These are phyloP conservation scores for Melanerpes formicivorus DNA, from an alignment of 2,113 vertebrate genomes.

Conservation along the genomic window DNA sequence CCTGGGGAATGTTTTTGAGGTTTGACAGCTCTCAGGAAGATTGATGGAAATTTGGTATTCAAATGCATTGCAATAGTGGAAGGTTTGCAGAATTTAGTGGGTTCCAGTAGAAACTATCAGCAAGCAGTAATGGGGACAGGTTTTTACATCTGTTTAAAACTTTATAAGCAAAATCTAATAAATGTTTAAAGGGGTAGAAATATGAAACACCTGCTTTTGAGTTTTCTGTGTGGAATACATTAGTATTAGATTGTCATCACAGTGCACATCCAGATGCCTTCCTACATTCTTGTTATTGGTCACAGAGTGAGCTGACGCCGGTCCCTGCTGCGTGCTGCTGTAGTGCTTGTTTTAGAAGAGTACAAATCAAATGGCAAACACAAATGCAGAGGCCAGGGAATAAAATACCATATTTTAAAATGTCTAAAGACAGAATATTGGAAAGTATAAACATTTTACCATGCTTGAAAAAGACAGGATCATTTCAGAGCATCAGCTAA, in stretches of 20 bases:
- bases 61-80: neutral
- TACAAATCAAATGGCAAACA: neutral
- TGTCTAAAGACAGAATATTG: neutral
- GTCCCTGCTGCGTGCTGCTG: neutral
- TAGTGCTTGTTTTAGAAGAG: neutral
- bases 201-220: neutral
- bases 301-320: neutral
- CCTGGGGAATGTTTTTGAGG: neutral
- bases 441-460: neutral
- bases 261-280: neutral
- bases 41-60: neutral
- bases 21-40: neutral
- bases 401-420: neutral
- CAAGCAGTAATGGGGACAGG: neutral
- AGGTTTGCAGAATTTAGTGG: neutral
- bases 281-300: neutral
- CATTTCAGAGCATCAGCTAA: neutral
- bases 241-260: neutral
- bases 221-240: neutral
- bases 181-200: neutral
- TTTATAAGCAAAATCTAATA: neutral
- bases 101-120: neutral
- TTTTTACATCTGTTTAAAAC: neutral
- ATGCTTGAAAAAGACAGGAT: neutral
- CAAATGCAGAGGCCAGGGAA: neutral